Conservation (phyloP, 2,113 vertebrate species). For the Dunckerocampus dactyliophorus region DNA sequence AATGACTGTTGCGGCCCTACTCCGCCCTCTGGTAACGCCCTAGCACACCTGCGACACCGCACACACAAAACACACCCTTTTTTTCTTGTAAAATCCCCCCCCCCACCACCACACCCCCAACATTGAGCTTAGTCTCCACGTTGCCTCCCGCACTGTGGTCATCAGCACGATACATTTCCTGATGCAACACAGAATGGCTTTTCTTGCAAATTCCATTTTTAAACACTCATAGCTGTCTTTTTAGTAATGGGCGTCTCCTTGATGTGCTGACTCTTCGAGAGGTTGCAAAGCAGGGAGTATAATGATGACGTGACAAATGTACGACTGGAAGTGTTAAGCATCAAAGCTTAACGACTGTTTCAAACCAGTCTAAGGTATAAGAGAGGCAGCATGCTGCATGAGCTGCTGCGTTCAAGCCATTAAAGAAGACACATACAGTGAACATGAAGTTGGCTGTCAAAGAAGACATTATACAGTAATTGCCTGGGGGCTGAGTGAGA, state of each 20-base stretch:
- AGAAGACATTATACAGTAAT: neutral
- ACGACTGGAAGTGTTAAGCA: constrained; percentile 3
- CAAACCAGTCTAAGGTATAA: neutral
- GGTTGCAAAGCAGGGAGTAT: constrained; percentile 10
- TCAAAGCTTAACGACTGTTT: neutral
- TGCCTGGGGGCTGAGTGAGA: constrained; percentile 14
- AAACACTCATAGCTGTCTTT: constrained; percentile 2
- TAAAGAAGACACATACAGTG: neutral
- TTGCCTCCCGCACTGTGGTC: neutral
- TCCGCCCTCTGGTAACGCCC: constrained; percentile 37
- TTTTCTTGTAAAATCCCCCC: neutral
- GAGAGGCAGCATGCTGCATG: neutral
- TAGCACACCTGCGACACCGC: constrained; percentile 35
- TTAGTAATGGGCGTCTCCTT: constrained; percentile 14
- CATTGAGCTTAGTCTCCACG: constrained; percentile 29
- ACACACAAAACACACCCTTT: constrained; percentile 16
- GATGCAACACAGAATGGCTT: neutral
- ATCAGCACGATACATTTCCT: neutral
- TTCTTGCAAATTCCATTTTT: constrained; percentile 15
- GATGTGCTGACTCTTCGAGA: constrained; percentile 2
- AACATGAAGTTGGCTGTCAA: neutral
- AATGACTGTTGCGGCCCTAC: constrained; percentile 21
- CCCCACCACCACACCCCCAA: neutral
- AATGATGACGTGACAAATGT: neutral
- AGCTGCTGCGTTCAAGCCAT: neutral